A percentile compares a stretch with the other conserved stretches of the same genome.
Evolutionary conservation across 2,888 invertebrate species (phyloP).

Genomic region (Xanthorhoe spadicearia): DNA sequence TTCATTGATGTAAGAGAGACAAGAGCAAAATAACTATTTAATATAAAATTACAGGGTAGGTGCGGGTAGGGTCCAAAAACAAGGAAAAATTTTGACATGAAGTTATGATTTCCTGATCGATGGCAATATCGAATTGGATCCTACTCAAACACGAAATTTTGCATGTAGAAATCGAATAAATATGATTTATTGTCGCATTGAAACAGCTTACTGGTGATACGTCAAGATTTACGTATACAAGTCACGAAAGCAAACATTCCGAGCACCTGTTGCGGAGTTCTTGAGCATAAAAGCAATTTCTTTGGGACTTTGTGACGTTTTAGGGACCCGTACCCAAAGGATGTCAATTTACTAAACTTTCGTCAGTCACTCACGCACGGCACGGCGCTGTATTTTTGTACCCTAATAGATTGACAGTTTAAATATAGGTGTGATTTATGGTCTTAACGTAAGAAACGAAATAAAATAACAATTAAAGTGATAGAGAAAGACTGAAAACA

Average conservation of each 20-base stretch:
- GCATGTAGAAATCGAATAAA: slow-evolving; percentile 7
- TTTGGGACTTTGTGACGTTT: not conserved
- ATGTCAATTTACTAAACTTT: too few species aligned
- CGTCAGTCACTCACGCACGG: too few species aligned
- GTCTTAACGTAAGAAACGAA: too few species aligned
- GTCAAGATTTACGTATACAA: slow-evolving; percentile 18
- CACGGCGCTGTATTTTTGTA: too few species aligned
- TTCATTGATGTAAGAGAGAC: too few species aligned
- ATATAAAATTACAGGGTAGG: too few species aligned
- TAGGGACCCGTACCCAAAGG: not conserved
- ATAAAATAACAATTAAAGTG: too few species aligned
- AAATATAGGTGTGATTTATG: too few species aligned
- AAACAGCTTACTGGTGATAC: slow-evolving; percentile 16
- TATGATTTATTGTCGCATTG: slow-evolving; percentile 21
- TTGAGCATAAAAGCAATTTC: not conserved
- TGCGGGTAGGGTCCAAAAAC: too few species aligned
- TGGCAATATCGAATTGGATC: not conserved
- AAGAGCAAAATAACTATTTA: too few species aligned
- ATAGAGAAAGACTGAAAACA: too few species aligned
- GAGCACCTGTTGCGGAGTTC: slow-evolving; percentile 14
- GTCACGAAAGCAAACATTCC: slow-evolving; percentile 13
- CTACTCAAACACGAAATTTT: slow-evolving; percentile 3
- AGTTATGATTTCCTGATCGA: not conserved
- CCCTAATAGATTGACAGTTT: too few species aligned
- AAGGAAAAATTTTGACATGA: not conserved